Conservation (phyloP, 2,113 vertebrate species). For the Xenotilapia leptura region DNA sequence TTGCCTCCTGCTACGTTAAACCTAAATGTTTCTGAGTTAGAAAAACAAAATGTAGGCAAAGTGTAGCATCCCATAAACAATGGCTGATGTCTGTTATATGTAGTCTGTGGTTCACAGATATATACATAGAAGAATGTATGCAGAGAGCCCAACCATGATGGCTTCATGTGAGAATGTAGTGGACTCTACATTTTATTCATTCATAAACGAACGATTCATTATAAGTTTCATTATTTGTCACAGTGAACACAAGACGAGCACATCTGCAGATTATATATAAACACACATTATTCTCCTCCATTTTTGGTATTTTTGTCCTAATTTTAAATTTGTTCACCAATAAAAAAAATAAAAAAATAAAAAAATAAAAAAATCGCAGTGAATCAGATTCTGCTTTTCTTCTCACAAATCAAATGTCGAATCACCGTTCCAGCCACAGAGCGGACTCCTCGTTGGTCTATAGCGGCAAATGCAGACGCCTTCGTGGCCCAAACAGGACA, state of each 20-base stretch:
- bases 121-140: not conserved
- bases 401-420: not conserved
- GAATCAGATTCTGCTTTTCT: not conserved
- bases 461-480: not conserved
- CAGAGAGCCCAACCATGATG: not conserved
- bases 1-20: not conserved
- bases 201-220: not conserved
- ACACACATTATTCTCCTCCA: not conserved
- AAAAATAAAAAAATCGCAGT: not conserved
- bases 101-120: not conserved
- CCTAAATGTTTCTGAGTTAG: not conserved
- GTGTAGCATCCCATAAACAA: not conserved
- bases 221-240: not conserved
- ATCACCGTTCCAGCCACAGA: not conserved
- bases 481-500: slow-evolving; percentile 17
- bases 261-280: not conserved
- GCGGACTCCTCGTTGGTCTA: not conserved
- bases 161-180: not conserved
- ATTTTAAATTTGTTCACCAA: not conserved
- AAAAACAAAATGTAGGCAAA: not conserved
- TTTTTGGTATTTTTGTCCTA: not conserved
- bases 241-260: not conserved
- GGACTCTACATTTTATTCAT: not conserved
- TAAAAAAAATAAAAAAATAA: too few species aligned
- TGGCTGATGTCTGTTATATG: not conserved